Conservation (phyloP, 2,888 invertebrate species). For the Horisme vitalbata region DNA sequence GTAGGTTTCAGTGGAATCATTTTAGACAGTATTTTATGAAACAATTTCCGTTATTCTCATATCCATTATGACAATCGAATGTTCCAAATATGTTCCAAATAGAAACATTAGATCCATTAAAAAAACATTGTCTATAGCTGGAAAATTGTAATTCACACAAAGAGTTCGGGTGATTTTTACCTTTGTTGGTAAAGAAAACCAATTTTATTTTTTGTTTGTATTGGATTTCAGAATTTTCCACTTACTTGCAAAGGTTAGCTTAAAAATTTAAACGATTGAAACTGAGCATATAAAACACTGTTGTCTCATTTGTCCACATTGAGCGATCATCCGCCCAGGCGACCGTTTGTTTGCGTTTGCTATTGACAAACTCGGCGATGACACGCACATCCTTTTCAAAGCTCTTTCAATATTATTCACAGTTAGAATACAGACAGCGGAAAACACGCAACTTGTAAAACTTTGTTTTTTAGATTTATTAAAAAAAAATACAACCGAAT, state of each 20-base stretch:
- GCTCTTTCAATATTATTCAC: slow-evolving; percentile 18
- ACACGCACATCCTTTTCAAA: slow-evolving; percentile 57
- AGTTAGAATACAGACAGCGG: slow-evolving; percentile 5
- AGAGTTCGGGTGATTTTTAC: not conserved
- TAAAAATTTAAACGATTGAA: too few species aligned
- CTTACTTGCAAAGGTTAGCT: too few species aligned
- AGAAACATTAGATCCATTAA: slow-evolving; percentile 33
- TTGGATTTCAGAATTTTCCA: too few species aligned
- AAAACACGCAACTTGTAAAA: too few species aligned
- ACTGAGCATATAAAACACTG: too few species aligned
- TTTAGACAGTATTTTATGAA: not conserved
- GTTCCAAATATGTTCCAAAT: slow-evolving; percentile 12
- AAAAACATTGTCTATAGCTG: slow-evolving; percentile 1
- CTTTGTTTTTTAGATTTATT: too few species aligned
- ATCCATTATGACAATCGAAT: slow-evolving; percentile 19
- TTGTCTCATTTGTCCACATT: slow-evolving; percentile 20
- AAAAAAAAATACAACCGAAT: too few species aligned
- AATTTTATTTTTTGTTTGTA: not conserved
- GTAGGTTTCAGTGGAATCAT: too few species aligned
- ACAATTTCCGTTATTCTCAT: slow-evolving; percentile 35
- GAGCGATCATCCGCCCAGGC: slow-evolving; percentile 15
- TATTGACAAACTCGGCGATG: slow-evolving; percentile 44
- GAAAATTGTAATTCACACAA: slow-evolving; percentile 19
- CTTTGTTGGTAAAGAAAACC: too few species aligned
- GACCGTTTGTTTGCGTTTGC: slow-evolving; percentile 38